phyloP scores from a whole-genome alignment of 2,888 invertebrate species.

The Acanthacorydalis orientalis region DNA sequence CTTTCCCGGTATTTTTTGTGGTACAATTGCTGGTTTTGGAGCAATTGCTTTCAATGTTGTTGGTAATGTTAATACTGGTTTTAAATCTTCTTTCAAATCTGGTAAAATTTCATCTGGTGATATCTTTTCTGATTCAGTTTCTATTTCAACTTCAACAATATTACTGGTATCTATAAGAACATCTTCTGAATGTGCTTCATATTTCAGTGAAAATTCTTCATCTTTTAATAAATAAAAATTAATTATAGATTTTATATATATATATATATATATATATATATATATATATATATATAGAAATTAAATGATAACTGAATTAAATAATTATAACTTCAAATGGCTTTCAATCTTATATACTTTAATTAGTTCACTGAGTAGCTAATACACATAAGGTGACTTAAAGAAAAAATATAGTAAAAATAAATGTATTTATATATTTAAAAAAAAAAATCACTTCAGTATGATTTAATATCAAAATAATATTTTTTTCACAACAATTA shows the following conservation, averaged over 20 bases:
- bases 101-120: conserved; percentile 19
- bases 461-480: too few species aligned
- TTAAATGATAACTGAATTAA: too few species aligned
- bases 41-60: conserved; percentile 32
- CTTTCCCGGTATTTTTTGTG: conserved; percentile 18
- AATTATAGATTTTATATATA: background rate
- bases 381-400: too few species aligned
- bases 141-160: conserved; percentile 18
- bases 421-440: background rate
- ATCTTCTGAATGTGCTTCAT: conserved; percentile 2
- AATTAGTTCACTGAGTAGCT: too few species aligned
- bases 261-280: background rate
- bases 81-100: conserved; percentile 14
- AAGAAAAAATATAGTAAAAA: too few species aligned
- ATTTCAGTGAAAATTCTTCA: background rate
- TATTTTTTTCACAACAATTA: background rate
- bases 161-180: conserved; percentile 6
- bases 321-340: too few species aligned
- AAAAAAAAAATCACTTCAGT: background rate
- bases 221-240: too few species aligned
- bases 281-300: too few species aligned
- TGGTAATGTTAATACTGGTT: conserved; percentile 1
- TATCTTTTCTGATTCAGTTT: conserved; percentile 16
- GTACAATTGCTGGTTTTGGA: conserved; percentile 16
- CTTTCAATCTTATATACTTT: too few species aligned